Evolutionary conservation across 2,888 invertebrate species (phyloP), one percentile per base, ranked within the genome.

Genomic region (Oscheius onirici): DNA sequence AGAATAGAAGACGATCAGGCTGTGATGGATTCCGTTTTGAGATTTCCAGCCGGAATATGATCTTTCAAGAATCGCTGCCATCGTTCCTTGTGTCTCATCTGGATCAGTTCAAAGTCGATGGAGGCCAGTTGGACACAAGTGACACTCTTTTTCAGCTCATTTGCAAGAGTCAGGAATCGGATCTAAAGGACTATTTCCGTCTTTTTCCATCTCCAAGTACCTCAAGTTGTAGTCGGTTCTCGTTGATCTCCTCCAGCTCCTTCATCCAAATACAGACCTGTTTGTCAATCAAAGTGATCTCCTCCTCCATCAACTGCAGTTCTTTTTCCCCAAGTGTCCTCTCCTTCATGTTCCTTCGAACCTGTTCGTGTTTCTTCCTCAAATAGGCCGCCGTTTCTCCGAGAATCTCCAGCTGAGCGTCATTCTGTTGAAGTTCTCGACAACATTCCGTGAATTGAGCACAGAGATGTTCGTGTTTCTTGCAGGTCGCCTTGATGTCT

Each of bases 101-200:
- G 81, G 67, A 86, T 78, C 43, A 78, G 55, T 46, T 86, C 85
- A 65, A 84, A 78, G 71, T 86, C 85, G 57, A 86, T 82, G 52
- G 83, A 81, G 11, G 84, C 85, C 57, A 86, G 65, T 66, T 86
- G 81, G 15, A 86, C 81, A 44, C 81, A 84, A 22, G 85, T 85
- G 71, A 80, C 79, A 60, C 80, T 81, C 63, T 83, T 80, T 78
- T 83, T 84, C 44, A 85, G 78, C 28, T 82, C 78, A n/a, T 80
- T 72, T 15, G 82, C 78, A 15, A 85, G 75, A 57, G 81, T 76
- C 20, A 84, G 76, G 77, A 84, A 82, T 61, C 81, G 81, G 26
- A 84, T 79, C 84, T 84, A 70, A 63, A 66, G 15, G 20, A 40
- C 10, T 17, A 15, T 6, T 22, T 63, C 34, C 17, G 2, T 40